Evolutionary conservation across 2,888 invertebrate genomes (phyloP).

Genomic region (Allophyes oxyacanthae): DNA sequence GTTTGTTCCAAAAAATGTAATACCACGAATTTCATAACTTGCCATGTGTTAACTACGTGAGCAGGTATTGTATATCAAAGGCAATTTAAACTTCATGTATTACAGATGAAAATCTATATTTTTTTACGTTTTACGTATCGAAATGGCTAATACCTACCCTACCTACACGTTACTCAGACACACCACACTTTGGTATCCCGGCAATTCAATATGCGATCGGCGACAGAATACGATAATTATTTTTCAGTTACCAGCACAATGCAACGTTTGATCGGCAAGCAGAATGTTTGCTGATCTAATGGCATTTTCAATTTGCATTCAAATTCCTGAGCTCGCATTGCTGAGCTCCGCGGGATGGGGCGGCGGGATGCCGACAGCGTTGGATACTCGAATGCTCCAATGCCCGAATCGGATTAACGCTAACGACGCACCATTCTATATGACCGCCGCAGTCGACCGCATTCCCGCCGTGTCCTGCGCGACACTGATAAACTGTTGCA

Average conservation of each 20-base stretch:
- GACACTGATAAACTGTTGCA: constrained; percentile 72
- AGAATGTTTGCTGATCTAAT: constrained; percentile 85
- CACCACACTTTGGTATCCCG: background rate
- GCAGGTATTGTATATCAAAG: too few species aligned
- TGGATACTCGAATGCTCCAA: constrained; percentile 73
- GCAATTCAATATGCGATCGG: constrained; percentile 38
- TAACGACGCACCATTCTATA: constrained; percentile 86
- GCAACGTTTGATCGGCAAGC: constrained; percentile 74
- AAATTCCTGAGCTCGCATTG: constrained; percentile 80
- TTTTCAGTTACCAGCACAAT: constrained; percentile 68
- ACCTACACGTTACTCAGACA: too few species aligned
- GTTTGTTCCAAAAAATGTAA: too few species aligned
- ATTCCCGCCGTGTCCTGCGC: constrained; percentile 64
- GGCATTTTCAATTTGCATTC: constrained; percentile 87
- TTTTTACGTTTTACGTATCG: too few species aligned
- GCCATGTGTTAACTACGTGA: too few species aligned
- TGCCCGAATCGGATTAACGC: constrained; percentile 85
- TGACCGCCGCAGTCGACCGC: constrained; percentile 65
- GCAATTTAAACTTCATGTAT: too few species aligned
- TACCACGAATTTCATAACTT: too few species aligned
- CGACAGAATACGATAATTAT: constrained; percentile 63
- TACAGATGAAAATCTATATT: too few species aligned
- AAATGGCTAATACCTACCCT: too few species aligned
- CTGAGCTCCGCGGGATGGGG: constrained; percentile 62
- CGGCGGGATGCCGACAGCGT: constrained; percentile 70